Conservation (phyloP, 2,888 invertebrate genomes). For the Sphaerophoria rueppellii region DNA sequence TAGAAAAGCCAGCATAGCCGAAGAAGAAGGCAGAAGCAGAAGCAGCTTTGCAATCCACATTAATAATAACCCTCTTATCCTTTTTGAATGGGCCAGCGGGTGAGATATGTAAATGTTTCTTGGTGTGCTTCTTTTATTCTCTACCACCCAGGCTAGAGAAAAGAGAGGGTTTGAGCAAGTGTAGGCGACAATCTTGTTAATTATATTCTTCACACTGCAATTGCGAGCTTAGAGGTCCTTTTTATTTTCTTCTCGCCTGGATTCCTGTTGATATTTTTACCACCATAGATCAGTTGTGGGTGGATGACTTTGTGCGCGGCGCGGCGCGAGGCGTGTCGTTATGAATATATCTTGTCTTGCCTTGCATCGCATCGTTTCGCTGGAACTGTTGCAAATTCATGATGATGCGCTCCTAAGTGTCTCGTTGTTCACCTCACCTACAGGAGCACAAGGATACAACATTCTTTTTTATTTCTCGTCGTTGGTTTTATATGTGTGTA, state of each 20-base stretch:
- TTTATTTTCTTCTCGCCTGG: conserved; percentile 50
- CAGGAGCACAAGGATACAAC: conserved; percentile 20
- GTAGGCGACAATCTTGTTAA: conserved; percentile 74
- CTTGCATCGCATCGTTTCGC: conserved; percentile 41
- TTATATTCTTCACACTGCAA: conserved; percentile 74
- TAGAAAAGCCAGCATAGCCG: neutral
- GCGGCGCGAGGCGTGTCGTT: neutral
- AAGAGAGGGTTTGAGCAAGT: neutral
- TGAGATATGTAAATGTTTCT: conserved; percentile 63
- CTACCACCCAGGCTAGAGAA: too few relatives aligned
- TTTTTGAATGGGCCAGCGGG: conserved; percentile 18
- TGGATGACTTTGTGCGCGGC: neutral
- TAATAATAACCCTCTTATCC: conserved; percentile 69
- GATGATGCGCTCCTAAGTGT: conserved; percentile 74
- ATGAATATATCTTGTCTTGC: conserved; percentile 58
- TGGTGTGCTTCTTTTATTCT: neutral
- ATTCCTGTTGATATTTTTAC: conserved; percentile 69
- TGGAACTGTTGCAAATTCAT: conserved; percentile 66
- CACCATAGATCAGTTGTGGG: conserved; percentile 65
- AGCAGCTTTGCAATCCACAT: conserved; percentile 60
- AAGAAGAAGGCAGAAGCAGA: conserved; percentile 24
- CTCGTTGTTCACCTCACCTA: conserved; percentile 69
- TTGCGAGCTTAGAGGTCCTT: conserved; percentile 46
- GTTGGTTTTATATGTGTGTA: conserved; percentile 42
- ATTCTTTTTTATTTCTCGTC: conserved; percentile 44